phyloP scores from a whole-genome alignment of 1,140 invertebrate species.

The Adelges cooleyi region DNA sequence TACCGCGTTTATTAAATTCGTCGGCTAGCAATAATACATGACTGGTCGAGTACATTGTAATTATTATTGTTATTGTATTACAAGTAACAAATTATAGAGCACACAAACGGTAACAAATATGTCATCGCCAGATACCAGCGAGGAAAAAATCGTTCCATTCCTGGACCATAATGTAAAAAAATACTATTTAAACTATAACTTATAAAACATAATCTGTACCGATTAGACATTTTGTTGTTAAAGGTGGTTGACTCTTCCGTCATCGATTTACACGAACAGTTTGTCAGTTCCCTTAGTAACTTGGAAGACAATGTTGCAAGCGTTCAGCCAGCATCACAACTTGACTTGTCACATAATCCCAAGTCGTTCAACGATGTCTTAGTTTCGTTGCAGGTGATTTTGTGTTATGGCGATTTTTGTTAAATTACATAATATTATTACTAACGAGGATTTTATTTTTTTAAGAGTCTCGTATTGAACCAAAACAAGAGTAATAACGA shows the following conservation, averaged over 20 bases:
- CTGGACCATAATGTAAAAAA: neutral
- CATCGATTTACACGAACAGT: neutral
- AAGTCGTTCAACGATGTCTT: conserved; percentile 3
- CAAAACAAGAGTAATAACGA: conserved; percentile 11
- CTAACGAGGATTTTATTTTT: neutral
- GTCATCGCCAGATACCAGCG: neutral
- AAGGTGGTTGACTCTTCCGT: neutral
- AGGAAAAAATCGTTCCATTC: neutral
- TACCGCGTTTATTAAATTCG: too few species aligned
- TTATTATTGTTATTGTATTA: too few species aligned
- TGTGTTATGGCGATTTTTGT: too few species aligned
- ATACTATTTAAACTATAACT: too few species aligned
- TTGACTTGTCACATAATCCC: neutral
- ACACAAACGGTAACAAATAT: too few species aligned
- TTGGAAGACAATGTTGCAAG: neutral
- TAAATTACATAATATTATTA: too few species aligned
- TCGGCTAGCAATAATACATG: too few species aligned
- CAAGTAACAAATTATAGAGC: too few species aligned
- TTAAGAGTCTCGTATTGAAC: neutral
- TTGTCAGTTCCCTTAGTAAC: neutral
- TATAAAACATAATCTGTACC: too few species aligned
- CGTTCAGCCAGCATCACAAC: too few species aligned
- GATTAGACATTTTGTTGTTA: too few species aligned
- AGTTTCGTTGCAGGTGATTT: conserved; percentile 8
- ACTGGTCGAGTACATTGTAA: too few species aligned